These are phyloP conservation scores for Chrysocyon brachyurus DNA, from an alignment of 2,797 vertebrate genomes.

Conservation along the genomic window DNA sequence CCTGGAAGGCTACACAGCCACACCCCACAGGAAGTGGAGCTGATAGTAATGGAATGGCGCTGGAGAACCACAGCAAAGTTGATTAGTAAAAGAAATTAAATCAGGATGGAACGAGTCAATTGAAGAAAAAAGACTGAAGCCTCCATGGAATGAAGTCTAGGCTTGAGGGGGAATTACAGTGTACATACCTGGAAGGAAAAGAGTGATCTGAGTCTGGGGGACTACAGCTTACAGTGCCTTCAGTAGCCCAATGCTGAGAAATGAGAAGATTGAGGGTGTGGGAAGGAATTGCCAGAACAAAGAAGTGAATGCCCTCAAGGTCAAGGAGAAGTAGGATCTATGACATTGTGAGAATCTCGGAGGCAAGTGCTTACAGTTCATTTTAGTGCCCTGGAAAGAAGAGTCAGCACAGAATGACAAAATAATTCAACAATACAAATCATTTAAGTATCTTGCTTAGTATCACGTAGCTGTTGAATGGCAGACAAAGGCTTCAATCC, in stretches of 20 bases:
- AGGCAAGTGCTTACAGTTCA: neutral
- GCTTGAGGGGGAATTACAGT: neutral
- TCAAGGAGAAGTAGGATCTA: neutral
- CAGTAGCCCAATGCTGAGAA: neutral
- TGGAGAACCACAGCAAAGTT: neutral
- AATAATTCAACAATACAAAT: neutral
- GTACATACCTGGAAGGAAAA: neutral
- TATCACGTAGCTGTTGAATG: neutral
- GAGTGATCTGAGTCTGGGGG: neutral
- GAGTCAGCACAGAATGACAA: neutral
- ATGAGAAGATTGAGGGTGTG: neutral
- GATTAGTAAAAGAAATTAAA: neutral
- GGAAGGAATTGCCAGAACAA: neutral
- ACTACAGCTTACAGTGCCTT: neutral
- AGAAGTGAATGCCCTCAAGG: neutral
- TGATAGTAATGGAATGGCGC: neutral
- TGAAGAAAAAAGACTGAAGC: neutral
- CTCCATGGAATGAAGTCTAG: neutral
- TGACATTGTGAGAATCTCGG: neutral
- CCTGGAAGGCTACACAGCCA: neutral
- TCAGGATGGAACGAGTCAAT: neutral
- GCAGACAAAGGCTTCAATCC: neutral
- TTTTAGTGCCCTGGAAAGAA: neutral
- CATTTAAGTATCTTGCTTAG: neutral
- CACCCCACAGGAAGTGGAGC: neutral